phyloP scores from a whole-genome alignment of 1,140 invertebrate species.

The Bombus difficillimus region DNA sequence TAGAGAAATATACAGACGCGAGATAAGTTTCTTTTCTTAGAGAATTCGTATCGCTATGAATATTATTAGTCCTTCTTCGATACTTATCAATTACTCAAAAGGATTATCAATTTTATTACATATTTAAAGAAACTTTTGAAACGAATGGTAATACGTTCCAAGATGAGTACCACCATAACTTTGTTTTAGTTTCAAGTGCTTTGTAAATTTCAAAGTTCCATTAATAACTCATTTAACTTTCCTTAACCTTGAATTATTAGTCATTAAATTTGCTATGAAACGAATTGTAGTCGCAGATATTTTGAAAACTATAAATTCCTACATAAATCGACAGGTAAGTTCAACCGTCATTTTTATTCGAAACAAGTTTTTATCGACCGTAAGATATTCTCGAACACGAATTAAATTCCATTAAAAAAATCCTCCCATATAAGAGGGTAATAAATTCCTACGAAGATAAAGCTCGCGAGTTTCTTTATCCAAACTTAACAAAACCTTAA shows the following conservation, averaged over 20 bases:
- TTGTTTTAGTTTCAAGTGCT: neutral
- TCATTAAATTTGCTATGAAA: neutral
- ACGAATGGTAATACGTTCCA: neutral
- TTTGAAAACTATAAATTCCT: neutral
- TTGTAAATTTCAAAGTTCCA: neutral
- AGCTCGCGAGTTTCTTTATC: too few species aligned
- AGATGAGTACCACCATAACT: neutral
- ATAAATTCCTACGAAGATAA: too few species aligned
- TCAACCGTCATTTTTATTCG: neutral
- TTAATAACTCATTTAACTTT: slow-evolving; percentile 1
- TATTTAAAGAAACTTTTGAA: neutral
- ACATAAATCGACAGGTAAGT: neutral
- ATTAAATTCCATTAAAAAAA: too few species aligned
- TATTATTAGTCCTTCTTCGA: neutral
- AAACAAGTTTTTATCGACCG: too few species aligned
- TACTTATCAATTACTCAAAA: neutral
- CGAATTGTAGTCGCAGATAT: neutral
- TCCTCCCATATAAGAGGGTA: too few species aligned
- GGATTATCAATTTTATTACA: neutral
- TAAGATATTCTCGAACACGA: too few species aligned
- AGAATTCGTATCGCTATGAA: neutral
- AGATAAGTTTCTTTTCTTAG: neutral
- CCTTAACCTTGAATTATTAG: slow-evolving; percentile 1
- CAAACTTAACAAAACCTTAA: too few species aligned
- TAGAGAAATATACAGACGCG: too few species aligned